Base-by-base conservation (phyloP, 1,140 invertebrate species). In the Acromyrmex echinatior region DNA sequence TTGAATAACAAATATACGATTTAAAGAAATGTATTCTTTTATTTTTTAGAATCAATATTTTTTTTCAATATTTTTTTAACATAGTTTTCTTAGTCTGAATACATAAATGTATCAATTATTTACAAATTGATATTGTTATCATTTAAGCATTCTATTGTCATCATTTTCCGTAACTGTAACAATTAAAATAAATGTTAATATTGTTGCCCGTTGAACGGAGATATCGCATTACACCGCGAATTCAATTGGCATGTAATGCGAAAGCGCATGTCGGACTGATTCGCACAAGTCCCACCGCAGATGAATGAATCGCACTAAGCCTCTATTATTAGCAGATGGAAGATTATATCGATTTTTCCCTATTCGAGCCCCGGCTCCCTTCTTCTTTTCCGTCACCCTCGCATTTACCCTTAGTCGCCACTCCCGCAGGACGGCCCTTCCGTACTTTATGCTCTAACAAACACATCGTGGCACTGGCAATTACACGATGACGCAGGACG, bases 311-410 rank as follows among this genome's bases (percentile, higher is more conserved):
- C 87, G 91, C 87, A 91, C 92, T 94, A 92, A 94, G 92, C 94
- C 93, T 93, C 93, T 93, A 93, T 95, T 95, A 94, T 95, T 94
- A 95, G 93, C 93, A 94, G 93, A 95, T 94, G 94, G 93, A 91
- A 94, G 94, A 95, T 95, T 95, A 93, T 93, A 95, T 95, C 94
- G 94, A 95, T 95, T 94, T 93, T 90, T 85, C 73, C 60, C 63
- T 78, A 51, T 92, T 25, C 25, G 25, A 92, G 90, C 86, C 88
- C 31, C 91, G 76, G 77, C 87, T 90, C 76, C 18, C 60, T 63
- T 60, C 88, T 91, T 90, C 88, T 87, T 91, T 92, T 88, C 74
- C 60, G 62, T 76, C 31, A 77, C 87, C 86, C 90, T 89, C 85
- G 77, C 60, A 25, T 56, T 60, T 87, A 78, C 87, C 87, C 78